Conservation (phyloP, 2,888 invertebrate genomes). For the Thereva unica region DNA sequence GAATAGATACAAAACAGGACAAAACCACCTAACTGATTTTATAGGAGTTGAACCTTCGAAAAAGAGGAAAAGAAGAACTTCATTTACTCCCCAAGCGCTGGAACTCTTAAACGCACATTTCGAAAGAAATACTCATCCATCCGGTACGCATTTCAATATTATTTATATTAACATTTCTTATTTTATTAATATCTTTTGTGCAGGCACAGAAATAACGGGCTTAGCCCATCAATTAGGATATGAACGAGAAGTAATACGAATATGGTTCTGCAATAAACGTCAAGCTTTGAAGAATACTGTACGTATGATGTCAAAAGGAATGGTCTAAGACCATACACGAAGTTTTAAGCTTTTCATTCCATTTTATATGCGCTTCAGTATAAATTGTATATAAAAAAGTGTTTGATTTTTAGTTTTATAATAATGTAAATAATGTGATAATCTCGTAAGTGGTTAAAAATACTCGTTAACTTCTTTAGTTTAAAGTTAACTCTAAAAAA, state of each 20-base stretch:
- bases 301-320: slow-evolving; percentile 88
- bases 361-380: neutral
- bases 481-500: slow-evolving; percentile 36
- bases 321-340: slow-evolving; percentile 63
- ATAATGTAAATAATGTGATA: slow-evolving; percentile 41
- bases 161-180: neutral
- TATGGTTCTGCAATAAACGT: slow-evolving; percentile 99
- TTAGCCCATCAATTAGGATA: slow-evolving; percentile 94
- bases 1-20: slow-evolving; percentile 87
- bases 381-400: slow-evolving; percentile 12
- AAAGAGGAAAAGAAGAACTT: slow-evolving; percentile 93
- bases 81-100: slow-evolving; percentile 95
- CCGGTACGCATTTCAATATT: slow-evolving; percentile 67
- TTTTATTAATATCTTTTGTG: slow-evolving; percentile 45
- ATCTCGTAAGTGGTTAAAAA: slow-evolving; percentile 28
- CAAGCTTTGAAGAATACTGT: slow-evolving; percentile 98
- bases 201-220: slow-evolving; percentile 96
- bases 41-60: slow-evolving; percentile 96
- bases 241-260: slow-evolving; percentile 95
- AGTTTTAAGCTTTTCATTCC: neutral
- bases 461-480: slow-evolving; percentile 21
- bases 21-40: slow-evolving; percentile 93
- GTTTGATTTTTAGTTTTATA: neutral
- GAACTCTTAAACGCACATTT: slow-evolving; percentile 94
- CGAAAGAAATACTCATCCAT: slow-evolving; percentile 96